Evolutionary conservation across 2,888 invertebrate species (phyloP).

Genomic region (Dryococelus australis): DNA sequence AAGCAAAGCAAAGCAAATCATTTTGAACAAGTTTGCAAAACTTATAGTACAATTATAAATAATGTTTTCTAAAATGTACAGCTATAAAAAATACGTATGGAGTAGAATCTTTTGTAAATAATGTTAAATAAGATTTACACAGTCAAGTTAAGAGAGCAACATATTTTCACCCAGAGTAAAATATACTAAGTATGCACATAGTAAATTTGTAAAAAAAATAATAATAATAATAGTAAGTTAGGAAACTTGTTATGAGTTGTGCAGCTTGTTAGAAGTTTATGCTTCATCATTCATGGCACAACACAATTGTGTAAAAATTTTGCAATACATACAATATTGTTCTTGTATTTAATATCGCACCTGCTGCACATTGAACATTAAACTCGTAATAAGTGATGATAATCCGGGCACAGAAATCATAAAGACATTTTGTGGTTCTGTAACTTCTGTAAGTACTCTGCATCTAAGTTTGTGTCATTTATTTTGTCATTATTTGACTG

Average conservation of each 20-base stretch:
- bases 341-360: neutral
- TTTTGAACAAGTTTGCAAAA: slow-evolving; percentile 3
- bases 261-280: neutral
- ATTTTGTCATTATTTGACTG: neutral
- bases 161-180: neutral
- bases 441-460: neutral
- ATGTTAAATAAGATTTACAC: slow-evolving; percentile 2
- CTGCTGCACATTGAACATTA: slow-evolving; percentile 4
- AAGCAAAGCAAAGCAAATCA: neutral
- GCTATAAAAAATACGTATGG: neutral
- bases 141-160: neutral
- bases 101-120: slow-evolving; percentile 16
- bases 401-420: neutral
- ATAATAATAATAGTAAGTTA: too few relatives aligned
- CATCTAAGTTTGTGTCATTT: neutral
- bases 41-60: neutral
- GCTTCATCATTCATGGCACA: neutral
- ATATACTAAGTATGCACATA: neutral
- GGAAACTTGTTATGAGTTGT: neutral
- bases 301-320: neutral
- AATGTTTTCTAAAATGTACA: slow-evolving; percentile 10
- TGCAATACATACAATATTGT: neutral
- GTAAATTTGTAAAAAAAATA: neutral
- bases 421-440: neutral
- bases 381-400: neutral